Evolutionary conservation across 92 coral and sea anemone species (phyloP), one percentile per base, ranked within the genome.

Genomic region (Siderastrea siderea): DNA sequence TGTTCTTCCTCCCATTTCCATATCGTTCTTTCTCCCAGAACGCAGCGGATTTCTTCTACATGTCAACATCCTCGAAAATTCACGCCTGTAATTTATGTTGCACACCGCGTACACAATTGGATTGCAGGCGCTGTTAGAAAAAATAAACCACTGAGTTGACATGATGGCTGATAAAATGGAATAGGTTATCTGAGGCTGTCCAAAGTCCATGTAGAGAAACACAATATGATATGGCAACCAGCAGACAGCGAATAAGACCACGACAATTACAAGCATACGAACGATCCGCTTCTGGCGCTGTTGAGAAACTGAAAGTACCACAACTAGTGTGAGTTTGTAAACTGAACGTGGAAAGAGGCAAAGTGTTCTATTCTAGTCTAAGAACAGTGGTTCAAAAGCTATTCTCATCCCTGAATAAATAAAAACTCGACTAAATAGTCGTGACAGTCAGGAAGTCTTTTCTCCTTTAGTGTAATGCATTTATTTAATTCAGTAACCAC

Each of bases 201-300:
- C 96, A 80, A 92, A 91, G 68, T 94, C 95, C 93, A 90, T 62
- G 77, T 91, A 94, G 60, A 91, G 91, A 84, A 91, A 94, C 43
- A 93, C 44, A 87, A 94, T 87, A 84, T 94, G 96, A 84, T 91
- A 89, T 11, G 96, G 96, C 66, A 91, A 87, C 96, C 96, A 94
- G 26, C 94, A 82, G 16, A 79, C 91, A 44, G 96, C 96, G 52
- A 94, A 94, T 59, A 94, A 65, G 52, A 80, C 69, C 48, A 94
- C 95, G 11, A 91, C 95, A 4, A 89, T 73, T 59, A 91, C 85
- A 47, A 94, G 71, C 96, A 94, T 94, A 47, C 84, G 86, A 19
- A 85, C 87, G 17, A 94, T 92, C 63, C 89, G 91, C 9, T 79
- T 84, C 83, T 94, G 96, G 16, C 93, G 89, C 58, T 91, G 87